These are phyloP conservation scores for Geococcyx californianus DNA, from an alignment of 2,113 vertebrate species.

Conservation along the genomic window DNA sequence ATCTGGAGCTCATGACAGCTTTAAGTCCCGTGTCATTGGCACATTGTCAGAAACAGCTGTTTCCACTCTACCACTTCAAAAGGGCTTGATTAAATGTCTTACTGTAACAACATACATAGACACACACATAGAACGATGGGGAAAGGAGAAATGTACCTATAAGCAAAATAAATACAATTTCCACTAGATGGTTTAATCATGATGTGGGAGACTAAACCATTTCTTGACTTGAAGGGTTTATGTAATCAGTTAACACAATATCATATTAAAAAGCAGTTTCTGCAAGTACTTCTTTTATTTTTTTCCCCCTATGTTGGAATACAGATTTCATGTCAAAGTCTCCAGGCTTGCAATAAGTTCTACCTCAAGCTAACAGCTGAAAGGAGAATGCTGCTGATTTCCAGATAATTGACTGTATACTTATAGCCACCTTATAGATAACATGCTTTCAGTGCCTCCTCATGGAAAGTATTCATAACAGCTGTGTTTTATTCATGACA, in stretches of 20 bases:
- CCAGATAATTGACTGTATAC: slow-evolving; percentile 20
- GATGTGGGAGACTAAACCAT: slow-evolving; percentile 6
- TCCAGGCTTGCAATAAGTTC: background rate
- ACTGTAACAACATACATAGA: slow-evolving; percentile 54
- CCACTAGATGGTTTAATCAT: slow-evolving; percentile 36
- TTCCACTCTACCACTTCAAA: slow-evolving; percentile 73
- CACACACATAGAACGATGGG: slow-evolving; percentile 42
- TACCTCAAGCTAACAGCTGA: background rate
- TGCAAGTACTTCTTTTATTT: slow-evolving; percentile 12
- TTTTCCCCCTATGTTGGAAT: background rate
- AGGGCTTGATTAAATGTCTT: slow-evolving; percentile 70
- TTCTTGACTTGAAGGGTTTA: slow-evolving; percentile 38
- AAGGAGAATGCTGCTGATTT: slow-evolving; percentile 27
- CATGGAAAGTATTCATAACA: background rate
- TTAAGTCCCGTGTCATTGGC: slow-evolving; percentile 56
- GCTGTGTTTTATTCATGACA: background rate
- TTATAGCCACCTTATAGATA: slow-evolving; percentile 10
- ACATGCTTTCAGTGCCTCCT: slow-evolving; percentile 12
- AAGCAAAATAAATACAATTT: slow-evolving; percentile 65
- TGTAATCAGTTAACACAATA: slow-evolving; percentile 53
- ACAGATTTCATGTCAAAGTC: slow-evolving; percentile 19
- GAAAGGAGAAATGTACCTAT: slow-evolving; percentile 63
- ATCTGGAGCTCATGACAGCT: slow-evolving; percentile 54
- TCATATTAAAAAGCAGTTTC: slow-evolving; percentile 54
- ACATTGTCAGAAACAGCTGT: slow-evolving; percentile 69